Evolutionary conservation across 2,113 vertebrate genomes (phyloP), one percentile per base, ranked within the genome.

Genomic region (Triplophysa siluroides): DNA sequence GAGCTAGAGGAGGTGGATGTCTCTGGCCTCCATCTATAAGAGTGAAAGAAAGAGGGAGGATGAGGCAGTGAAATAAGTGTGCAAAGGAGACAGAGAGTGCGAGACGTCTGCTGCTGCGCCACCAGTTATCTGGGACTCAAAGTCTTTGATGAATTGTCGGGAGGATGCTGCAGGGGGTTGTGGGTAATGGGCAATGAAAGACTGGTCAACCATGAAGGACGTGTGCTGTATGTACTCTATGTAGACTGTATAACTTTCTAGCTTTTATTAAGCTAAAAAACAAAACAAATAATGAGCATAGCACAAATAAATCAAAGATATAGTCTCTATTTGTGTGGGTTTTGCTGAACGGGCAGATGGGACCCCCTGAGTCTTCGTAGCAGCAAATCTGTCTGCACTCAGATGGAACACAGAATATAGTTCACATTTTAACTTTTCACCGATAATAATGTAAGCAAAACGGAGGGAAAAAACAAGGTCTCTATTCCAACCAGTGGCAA

Each of bases 271-370:
- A 21, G 29, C 18, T 33, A 61, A 58, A 75, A 33, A 62, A 29
- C n/a, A 38, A 73, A 74, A 14, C 16, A 68, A 63, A 69, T 63
- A 81, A 84, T 78, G 45, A 75, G 47, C 58, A 75, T 33, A 52
- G 50, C 26, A 61, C 65, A 79, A 60, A 72, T 79, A 26, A 65
- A 76, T 76, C 72, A 79, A 84, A 50, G 13, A 75, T 47, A 68
- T 18, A 8, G 18, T 54, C 43, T 78, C 45, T 38, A 38, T 81
- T 29, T 71, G 63, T 74, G 76, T 72, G 71, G 47, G 62, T 81
- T 83, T 78, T 24, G 75, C 81, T 78, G 74, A 78, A 78, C 26
- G 29, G 52, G 74, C 75, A 85, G 68, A 85, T 83, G 54, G 80
- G 56, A 19, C 78, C 73, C 70, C 81, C 26, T 68, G 75, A 74